Evolutionary conservation across 2,797 vertebrate species (phyloP), one percentile per base, ranked within the genome.

Genomic region (Onychomys torridus): DNA sequence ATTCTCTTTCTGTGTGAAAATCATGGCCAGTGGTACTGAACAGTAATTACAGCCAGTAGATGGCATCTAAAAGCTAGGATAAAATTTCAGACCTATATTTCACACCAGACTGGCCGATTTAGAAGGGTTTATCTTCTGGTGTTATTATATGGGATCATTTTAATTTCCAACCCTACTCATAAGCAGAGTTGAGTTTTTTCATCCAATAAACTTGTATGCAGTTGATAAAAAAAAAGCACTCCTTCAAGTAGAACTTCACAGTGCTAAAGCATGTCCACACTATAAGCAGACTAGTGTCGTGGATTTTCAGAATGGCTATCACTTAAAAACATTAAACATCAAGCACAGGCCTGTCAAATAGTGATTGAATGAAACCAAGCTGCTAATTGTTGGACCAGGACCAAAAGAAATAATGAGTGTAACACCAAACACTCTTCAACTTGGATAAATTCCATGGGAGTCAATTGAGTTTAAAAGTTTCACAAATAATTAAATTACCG

Each of bases 41-140:
- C n/a, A 84, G 95, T 95, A 96, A 97, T 97, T 97, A 96, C 75
- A 98, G 73, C 98, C 98, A 98, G 98, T 97, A 99, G 98, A 98
- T 98, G 98, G 98, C 98, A 98, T 98, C 98, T 98, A 98, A 98
- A 96, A 98, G 96, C 97, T 98, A 84, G 91, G 97, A 97, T 98
- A 96, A 96, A 97, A 97, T 97, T 97, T 96, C 88, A 77, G 46
- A 91, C 85, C 3, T 91, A 69, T 92, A 88, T 95, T 97, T 13
- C 40, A 79, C 77, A 97, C 95, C 75, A 67, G 79, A 85, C 67
- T 93, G 81, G 43, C 86, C 65, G 59, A 78, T 69, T 94, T 77
- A 93, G 55, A 67, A 90, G 37, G 27, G 82, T n/a, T 96, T 2
- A 90, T 43, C 14, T 25, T 84, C 49, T 13, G 9, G 61, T 76